phyloP scores from a whole-genome alignment of 2,797 vertebrate species.

The Babyrousa celebensis region DNA sequence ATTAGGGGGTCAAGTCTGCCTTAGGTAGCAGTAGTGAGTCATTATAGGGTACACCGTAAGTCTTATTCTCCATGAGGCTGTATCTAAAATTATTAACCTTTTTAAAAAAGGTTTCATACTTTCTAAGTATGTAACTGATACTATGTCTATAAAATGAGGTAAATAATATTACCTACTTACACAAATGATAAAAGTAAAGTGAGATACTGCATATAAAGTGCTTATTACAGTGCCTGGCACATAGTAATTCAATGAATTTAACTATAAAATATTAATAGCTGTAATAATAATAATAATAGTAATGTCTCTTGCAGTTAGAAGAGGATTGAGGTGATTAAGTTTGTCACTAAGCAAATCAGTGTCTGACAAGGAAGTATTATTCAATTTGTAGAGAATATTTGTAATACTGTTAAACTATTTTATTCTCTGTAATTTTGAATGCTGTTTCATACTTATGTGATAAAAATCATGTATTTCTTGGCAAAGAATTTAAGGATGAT shows the following conservation, averaged over 20 bases:
- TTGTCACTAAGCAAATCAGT: slow-evolving; percentile 26
- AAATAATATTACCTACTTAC: slow-evolving; percentile 19
- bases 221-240: background rate
- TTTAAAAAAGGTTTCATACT: background rate
- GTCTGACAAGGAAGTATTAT: slow-evolving; percentile 45
- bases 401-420: background rate
- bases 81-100: slow-evolving; percentile 13
- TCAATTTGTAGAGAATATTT: slow-evolving; percentile 28
- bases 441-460: background rate
- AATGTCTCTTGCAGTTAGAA: slow-evolving; percentile 12
- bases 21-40: background rate
- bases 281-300: background rate
- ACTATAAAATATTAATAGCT: background rate
- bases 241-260: slow-evolving; percentile 33
- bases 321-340: slow-evolving; percentile 9
- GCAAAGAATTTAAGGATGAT: slow-evolving; percentile 47
- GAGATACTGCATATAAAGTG: slow-evolving; percentile 4
- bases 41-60: background rate
- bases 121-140: background rate
- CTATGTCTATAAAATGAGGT: background rate
- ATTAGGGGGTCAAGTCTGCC: background rate
- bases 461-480: background rate
- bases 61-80: background rate
- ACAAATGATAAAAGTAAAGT: background rate
- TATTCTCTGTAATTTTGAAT: slow-evolving; percentile 53